phyloP scores from a whole-genome alignment of 2,888 invertebrate species.

The Apamea monoglypha region DNA sequence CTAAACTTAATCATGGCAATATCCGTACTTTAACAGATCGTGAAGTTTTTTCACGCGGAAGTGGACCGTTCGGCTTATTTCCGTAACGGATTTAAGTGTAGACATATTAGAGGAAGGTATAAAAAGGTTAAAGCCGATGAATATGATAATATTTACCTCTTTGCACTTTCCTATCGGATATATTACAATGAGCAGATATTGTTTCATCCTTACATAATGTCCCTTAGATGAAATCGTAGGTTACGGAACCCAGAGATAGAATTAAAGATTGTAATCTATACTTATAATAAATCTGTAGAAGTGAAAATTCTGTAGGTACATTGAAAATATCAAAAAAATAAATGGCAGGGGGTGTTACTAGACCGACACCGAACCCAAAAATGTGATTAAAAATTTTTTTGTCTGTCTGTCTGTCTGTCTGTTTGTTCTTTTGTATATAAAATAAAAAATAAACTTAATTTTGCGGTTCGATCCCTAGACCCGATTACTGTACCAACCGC shows the following conservation, averaged over 20 bases:
- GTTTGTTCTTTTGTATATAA: too few species aligned
- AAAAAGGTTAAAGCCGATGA: neutral
- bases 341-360: too few species aligned
- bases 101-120: neutral
- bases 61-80: neutral
- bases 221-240: slow-evolving; percentile 17
- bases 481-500: too few species aligned
- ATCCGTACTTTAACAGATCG: neutral
- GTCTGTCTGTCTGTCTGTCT: too few species aligned
- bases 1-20: neutral
- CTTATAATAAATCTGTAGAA: too few species aligned
- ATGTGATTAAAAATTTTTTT: too few species aligned
- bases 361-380: too few species aligned
- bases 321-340: too few species aligned
- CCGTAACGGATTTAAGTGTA: slow-evolving; percentile 1
- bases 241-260: slow-evolving; percentile 6
- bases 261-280: slow-evolving; percentile 20
- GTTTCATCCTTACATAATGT: slow-evolving; percentile 27
- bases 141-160: slow-evolving; percentile 18
- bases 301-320: too few species aligned
- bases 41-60: neutral
- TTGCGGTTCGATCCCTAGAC: too few species aligned
- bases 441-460: too few species aligned
- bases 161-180: slow-evolving; percentile 24
- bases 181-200: slow-evolving; percentile 21